Percentiles rank a stretch among this genome's conserved stretches.
Conservation (phyloP, 2,888 invertebrate species). For the Craniophora ligustri region DNA sequence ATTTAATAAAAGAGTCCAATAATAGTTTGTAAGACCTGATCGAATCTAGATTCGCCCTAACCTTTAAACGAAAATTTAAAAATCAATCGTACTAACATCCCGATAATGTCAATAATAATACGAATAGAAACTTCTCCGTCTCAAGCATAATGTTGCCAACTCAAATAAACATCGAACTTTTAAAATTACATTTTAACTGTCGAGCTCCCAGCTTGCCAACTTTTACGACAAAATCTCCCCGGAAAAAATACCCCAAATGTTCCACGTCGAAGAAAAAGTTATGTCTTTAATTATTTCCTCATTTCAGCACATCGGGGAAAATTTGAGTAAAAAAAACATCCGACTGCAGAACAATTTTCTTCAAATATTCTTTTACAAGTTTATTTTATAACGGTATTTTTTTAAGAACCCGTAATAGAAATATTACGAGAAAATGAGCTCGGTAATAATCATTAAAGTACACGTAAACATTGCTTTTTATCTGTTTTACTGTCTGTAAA, state of each 20-base stretch:
- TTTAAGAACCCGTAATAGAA: constrained; percentile 39
- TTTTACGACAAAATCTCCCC: constrained; percentile 39
- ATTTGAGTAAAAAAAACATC: constrained; percentile 38
- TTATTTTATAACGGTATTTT: constrained; percentile 39
- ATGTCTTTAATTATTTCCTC: constrained; percentile 51
- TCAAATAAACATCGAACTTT: constrained; percentile 49
- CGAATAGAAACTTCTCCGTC: constrained; percentile 34
- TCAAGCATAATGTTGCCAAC: constrained; percentile 27
- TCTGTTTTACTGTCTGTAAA: too few relatives aligned
- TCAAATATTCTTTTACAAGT: constrained; percentile 43
- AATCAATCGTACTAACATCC: constrained; percentile 30
- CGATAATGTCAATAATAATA: constrained; percentile 29
- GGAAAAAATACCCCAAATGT: constrained; percentile 39
- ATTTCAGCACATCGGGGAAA: constrained; percentile 40
- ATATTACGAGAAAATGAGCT: constrained; percentile 4
- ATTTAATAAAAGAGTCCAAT: too few relatives aligned
- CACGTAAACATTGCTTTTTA: too few relatives aligned
- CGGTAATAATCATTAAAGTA: too few relatives aligned
- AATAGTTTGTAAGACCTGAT: too few relatives aligned
- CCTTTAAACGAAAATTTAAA: too few relatives aligned
- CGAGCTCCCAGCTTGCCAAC: constrained; percentile 29
- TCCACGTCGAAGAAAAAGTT: constrained; percentile 49
- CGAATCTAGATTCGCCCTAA: too few relatives aligned
- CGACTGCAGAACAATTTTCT: constrained; percentile 33
- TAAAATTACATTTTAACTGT: constrained; percentile 50